These are phyloP conservation scores for Sebastiscus tertius DNA, from an alignment of 2,797 vertebrate genomes.

Conservation along the genomic window DNA sequence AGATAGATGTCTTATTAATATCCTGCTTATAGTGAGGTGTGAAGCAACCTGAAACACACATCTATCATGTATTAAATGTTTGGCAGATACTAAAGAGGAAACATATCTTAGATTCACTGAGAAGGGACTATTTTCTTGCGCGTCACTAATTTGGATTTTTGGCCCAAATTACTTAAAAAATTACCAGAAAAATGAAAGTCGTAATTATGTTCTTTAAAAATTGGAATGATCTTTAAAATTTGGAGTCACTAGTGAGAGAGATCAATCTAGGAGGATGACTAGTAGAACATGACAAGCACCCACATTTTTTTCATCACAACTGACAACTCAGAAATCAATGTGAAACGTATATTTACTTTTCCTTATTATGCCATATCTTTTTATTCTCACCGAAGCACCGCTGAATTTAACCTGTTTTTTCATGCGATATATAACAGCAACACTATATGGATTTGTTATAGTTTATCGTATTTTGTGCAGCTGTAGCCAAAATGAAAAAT, in stretches of 20 bases:
- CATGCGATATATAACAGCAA: neutral
- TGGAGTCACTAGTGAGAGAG: neutral
- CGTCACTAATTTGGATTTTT: neutral
- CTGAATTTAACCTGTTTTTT: neutral
- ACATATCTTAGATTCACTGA: neutral
- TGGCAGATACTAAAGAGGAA: neutral
- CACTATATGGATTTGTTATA: neutral
- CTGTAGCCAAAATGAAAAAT: neutral
- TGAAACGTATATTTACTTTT: neutral
- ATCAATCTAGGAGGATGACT: neutral
- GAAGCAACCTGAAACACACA: neutral
- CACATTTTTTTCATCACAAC: neutral
- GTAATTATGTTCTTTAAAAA: slow-evolving; percentile 3
- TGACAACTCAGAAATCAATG: neutral
- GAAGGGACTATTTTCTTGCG: neutral
- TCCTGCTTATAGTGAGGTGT: neutral
- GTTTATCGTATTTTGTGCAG: neutral
- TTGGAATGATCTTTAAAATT: neutral
- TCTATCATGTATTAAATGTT: neutral
- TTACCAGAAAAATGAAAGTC: neutral
- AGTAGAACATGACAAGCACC: slow-evolving; percentile 10
- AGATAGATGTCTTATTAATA: neutral
- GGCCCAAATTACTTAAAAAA: no score
- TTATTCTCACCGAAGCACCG: no score
- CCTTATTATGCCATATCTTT: neutral